Percentiles rank a stretch among this genome's conserved stretches.
Conservation (phyloP, 2,797 vertebrate species). For the Salarias fasciatus region DNA sequence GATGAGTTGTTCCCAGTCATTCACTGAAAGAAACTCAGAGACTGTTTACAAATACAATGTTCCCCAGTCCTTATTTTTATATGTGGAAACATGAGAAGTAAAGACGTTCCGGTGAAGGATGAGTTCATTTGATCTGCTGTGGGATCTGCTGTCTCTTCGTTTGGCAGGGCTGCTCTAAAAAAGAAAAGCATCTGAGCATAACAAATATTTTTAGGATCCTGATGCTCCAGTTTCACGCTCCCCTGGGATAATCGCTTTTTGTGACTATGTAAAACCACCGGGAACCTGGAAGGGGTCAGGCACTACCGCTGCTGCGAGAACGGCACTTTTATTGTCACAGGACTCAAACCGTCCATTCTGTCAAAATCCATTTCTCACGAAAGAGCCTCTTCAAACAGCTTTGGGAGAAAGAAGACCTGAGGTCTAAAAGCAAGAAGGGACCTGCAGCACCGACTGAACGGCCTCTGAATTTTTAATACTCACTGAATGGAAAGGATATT, state of each 20-base stretch:
- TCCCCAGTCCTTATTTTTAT: background rate
- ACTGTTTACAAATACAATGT: background rate
- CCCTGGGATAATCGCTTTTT: slow-evolving; percentile 52
- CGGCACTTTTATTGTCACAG: slow-evolving; percentile 26
- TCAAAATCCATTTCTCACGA: slow-evolving; percentile 44
- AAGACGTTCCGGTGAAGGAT: slow-evolving; percentile 14
- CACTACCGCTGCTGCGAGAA: slow-evolving; percentile 22
- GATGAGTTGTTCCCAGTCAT: no score
- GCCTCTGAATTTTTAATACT: slow-evolving; percentile 57
- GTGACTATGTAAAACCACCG: slow-evolving; percentile 42
- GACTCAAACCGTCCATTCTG: slow-evolving; percentile 22
- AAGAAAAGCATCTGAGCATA: slow-evolving; percentile 46
- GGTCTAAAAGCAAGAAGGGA: slow-evolving; percentile 18
- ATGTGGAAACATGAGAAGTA: background rate
- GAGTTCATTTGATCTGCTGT: slow-evolving; percentile 25
- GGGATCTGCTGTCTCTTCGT: slow-evolving; percentile 28
- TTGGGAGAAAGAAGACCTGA: slow-evolving; percentile 5
- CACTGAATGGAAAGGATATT: slow-evolving; percentile 42
- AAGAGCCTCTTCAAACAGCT: slow-evolving; percentile 30
- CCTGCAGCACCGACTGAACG: slow-evolving; percentile 21
- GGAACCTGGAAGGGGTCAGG: slow-evolving; percentile 48
- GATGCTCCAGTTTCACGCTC: slow-evolving; percentile 69
- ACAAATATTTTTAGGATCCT: slow-evolving; percentile 72
- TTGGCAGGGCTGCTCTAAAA: slow-evolving; percentile 20
- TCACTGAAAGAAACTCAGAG: background rate